Percentiles rank a stretch among this genome's conserved stretches.
phyloP scores from a whole-genome alignment of 2,797 vertebrate genomes.

The Hypotaenidia okinawae region DNA sequence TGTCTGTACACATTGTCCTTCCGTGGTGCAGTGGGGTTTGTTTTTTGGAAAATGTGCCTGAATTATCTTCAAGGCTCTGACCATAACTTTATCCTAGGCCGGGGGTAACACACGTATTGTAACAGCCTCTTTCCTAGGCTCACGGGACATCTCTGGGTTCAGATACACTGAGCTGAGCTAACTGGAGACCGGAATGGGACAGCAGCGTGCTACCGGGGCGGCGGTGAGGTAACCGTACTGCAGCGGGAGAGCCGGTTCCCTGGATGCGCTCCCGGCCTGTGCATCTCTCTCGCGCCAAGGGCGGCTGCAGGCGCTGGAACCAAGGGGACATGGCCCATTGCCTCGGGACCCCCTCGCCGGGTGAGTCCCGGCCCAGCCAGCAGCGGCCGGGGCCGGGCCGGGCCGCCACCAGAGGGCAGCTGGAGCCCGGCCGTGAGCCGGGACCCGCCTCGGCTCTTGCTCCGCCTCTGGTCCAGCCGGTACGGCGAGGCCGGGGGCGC shows the following conservation, averaged over 20 bases:
- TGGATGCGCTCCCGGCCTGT: background rate
- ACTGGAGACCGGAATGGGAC: accelerated
- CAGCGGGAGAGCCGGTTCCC: background rate
- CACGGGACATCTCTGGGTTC: accelerated
- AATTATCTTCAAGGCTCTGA: background rate
- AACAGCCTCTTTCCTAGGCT: background rate
- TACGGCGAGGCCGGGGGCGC: background rate
- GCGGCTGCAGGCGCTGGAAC: background rate
- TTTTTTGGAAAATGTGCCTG: background rate
- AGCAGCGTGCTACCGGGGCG: accelerated
- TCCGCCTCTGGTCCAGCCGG: background rate
- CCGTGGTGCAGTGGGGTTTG: accelerated
- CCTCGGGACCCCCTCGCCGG: too few relatives aligned
- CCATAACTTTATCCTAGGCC: background rate
- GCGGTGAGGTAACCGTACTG: accelerated
- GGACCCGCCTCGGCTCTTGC: background rate
- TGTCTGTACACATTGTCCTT: accelerated
- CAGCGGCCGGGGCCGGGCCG: too few relatives aligned
- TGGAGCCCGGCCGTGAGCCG: too few relatives aligned
- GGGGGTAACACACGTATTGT: accelerated
- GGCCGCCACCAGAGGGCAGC: too few relatives aligned
- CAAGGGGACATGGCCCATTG: too few relatives aligned
- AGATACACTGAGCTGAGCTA: accelerated
- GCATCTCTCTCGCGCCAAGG: accelerated
- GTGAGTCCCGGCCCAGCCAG: too few relatives aligned